Base-by-base conservation (phyloP, 2,797 vertebrate genomes). In the Linurgus olivaceus region DNA sequence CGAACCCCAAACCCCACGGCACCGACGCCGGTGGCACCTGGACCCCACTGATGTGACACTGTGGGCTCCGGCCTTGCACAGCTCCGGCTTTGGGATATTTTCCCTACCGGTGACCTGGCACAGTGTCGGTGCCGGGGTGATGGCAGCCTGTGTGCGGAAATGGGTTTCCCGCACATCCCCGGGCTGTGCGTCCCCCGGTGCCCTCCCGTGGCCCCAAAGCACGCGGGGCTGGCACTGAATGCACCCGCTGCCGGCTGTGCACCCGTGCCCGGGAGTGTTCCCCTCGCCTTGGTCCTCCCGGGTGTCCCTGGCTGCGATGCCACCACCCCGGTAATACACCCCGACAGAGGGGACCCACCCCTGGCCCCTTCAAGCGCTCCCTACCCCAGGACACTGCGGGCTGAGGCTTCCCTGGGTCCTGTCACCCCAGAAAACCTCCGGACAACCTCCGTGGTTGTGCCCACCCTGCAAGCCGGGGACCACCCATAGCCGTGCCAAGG, bases 161-260 rank as follows among this genome's bases (percentile, higher is more conserved):
- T 5, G 45, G 25, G 21, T 33, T 71, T 70, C 9, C 62, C 5
- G 14, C 55, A 6, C 19, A 1, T 8, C 10, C 2, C 37, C 17
- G 2, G 7, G 58, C 31, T 31, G 31, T 17, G 15, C 5, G 0
- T 13, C 2, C 6, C n/a, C 12, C 29, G 1, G 2, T 1, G 35
- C 24, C 33, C 55, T 25, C 25, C 38, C 28, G 21, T 18, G 29
- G 9, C 29, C n/a, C 8, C 10, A 20, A 40, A 63, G 16, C 40
- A 42, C 40, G 40, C 0, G 5, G 15, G 7, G n/a, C 42, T 55
- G 40, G 6, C 48, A 6, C 6, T 0, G 62, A 42, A 59, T 1
- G 48, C 16, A 17, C 14, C 10, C 1, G 2, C 66, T 52, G 74
- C 45, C 6, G 37, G 70, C 68, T 76, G 38, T 9, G 24, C 29